These are phyloP conservation scores for Agonopterix heracliana DNA, from an alignment of 2,888 invertebrate genomes.

Conservation along the genomic window DNA sequence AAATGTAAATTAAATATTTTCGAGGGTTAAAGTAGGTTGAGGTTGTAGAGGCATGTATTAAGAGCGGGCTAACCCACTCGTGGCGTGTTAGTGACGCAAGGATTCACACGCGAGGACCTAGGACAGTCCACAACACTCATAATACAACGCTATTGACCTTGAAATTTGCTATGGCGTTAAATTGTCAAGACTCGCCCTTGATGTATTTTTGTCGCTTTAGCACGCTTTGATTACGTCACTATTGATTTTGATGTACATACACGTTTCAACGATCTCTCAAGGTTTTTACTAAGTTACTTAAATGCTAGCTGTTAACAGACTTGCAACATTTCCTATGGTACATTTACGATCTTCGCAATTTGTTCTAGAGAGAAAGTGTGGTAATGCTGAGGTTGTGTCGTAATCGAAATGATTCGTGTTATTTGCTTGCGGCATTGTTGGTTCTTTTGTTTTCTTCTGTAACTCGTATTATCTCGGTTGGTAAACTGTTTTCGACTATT, in stretches of 20 bases:
- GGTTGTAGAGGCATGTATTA: not conserved
- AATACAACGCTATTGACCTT: constrained; percentile 28
- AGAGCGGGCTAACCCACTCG: constrained; percentile 3
- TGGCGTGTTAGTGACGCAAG: constrained; percentile 10
- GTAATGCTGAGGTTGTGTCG: constrained; percentile 32
- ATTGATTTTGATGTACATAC: constrained; percentile 8
- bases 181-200: constrained; percentile 24
- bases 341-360: constrained; percentile 27
- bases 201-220: constrained; percentile 17
- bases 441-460: constrained; percentile 14
- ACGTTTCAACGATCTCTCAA: not conserved
- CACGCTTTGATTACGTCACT: constrained; percentile 15
- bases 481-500: not conserved
- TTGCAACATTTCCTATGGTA: constrained; percentile 14
- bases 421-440: constrained; percentile 15
- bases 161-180: constrained; percentile 25
- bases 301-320: not conserved
- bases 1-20: constrained; percentile 4
- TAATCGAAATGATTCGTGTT: constrained; percentile 31
- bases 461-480: constrained; percentile 2
- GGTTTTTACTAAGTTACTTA: no score
- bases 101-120: constrained; percentile 21
- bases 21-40: not conserved
- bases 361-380: constrained; percentile 40
- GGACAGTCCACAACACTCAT: constrained; percentile 14